Evolutionary conservation across 2,113 vertebrate genomes (phyloP), one percentile per base, ranked within the genome.

Genomic region (Lichenostomus cassidix): DNA sequence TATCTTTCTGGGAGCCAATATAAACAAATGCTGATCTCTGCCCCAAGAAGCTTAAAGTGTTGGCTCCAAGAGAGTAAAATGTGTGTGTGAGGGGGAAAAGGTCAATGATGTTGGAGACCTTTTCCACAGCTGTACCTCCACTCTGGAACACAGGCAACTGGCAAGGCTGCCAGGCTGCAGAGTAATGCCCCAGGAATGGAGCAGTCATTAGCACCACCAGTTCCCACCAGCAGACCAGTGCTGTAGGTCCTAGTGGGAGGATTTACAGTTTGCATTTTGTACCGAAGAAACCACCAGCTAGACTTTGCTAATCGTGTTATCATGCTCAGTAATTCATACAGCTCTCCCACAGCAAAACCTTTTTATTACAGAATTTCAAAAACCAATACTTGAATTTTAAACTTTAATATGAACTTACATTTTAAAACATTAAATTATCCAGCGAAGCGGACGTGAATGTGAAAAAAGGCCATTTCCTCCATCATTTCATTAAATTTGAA

Each of bases 401-500:
- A 97, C 62, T 96, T 92, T 96, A 95, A 97, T 95, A 79, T 80
- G 92, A 93, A 96, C 84, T 94, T 97, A 85, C 59, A 96, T 92
- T 96, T 96, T 97, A 97, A 97, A 92, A 94, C 93, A 94, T 95
- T 98, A 96, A 96, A 97, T 96, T 97, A 96, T 69, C 95, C 60
- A 96, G 71, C n/a, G 73, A 96, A 93, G 95, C 77, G 19, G 83
- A 97, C 92, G 56, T 86, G 68, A 97, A 97, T 71, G 77, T 85
- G 87, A 79, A 96, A 96, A 95, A 91, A 87, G 47, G 92, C 47
- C 82, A 94, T 96, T 95, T 96, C 95, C 91, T 92, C 86, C 84
- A 96, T 84, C 92, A 96, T 97, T 97, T 96, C 98, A 97, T 98
- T 97, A 97, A 90, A 97, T 88, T 93, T 92, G 93, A 93, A 97